A percentile compares a stretch with the other conserved stretches of the same genome.
phyloP scores from a whole-genome alignment of 2,113 vertebrate genomes.

The Zapornia atra region DNA sequence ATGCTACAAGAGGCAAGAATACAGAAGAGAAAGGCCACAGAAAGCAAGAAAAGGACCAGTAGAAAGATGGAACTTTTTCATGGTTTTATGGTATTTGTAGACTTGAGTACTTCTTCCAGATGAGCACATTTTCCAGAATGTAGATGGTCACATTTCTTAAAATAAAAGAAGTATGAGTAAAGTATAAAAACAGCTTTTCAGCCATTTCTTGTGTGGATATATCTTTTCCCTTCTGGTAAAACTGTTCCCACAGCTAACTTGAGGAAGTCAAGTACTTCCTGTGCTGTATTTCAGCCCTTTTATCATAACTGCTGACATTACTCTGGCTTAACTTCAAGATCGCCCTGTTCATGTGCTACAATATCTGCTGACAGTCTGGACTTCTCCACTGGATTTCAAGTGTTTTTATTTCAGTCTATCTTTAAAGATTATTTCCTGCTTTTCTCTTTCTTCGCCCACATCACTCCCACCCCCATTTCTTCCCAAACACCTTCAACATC shows the following conservation, averaged over 20 bases:
- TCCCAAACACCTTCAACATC: neutral
- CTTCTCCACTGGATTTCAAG: neutral
- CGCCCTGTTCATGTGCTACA: neutral
- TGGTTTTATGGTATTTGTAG: neutral
- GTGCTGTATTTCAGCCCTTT: neutral
- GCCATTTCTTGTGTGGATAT: neutral
- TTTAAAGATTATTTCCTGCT: neutral
- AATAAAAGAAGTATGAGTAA: neutral
- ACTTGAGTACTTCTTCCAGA: neutral
- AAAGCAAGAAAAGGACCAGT: neutral
- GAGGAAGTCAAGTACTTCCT: neutral
- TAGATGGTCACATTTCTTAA: neutral
- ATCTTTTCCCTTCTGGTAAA: neutral
- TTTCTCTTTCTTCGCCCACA: neutral
- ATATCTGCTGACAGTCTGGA: neutral
- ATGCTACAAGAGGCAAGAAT: neutral
- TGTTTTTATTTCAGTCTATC: neutral
- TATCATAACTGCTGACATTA: neutral
- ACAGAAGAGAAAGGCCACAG: neutral
- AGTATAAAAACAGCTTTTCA: neutral
- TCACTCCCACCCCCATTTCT: neutral
- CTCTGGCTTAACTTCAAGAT: neutral
- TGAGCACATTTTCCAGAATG: neutral
- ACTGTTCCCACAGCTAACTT: neutral
- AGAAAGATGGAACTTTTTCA: neutral